Evolutionary conservation across 2,888 invertebrate species (phyloP).

Genomic region (Eilema caniola): DNA sequence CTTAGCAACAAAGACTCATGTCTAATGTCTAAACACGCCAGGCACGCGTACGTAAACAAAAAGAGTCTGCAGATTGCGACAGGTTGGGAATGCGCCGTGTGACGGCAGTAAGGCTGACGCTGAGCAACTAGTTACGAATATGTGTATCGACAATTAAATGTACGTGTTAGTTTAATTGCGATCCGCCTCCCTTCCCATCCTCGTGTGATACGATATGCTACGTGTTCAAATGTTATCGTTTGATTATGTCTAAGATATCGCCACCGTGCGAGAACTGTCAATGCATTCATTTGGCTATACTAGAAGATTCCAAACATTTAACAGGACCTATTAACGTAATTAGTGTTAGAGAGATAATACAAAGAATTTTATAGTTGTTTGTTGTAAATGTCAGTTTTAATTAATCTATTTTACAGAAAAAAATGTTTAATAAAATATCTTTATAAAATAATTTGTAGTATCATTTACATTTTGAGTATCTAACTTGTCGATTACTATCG

Average conservation of each 20-base stretch:
- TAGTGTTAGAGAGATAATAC: constrained; percentile 79
- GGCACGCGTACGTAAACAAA: constrained; percentile 30
- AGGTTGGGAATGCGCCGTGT: constrained; percentile 39
- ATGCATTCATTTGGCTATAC: constrained; percentile 61
- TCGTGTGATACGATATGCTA: constrained; percentile 76
- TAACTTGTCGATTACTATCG: constrained; percentile 27
- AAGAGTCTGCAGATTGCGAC: constrained; percentile 34
- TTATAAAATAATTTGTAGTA: constrained; percentile 75
- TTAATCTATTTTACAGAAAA: constrained; percentile 85
- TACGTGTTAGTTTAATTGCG: constrained; percentile 61
- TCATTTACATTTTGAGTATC: constrained; percentile 45
- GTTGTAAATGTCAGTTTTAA: constrained; percentile 87
- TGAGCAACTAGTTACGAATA: constrained; percentile 57
- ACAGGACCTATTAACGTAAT: constrained; percentile 80
- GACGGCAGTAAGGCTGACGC: constrained; percentile 36
- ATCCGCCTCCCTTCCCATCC: constrained; percentile 69
- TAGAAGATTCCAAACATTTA: constrained; percentile 69
- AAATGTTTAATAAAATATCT: constrained; percentile 87
- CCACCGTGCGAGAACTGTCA: constrained; percentile 57
- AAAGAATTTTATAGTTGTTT: constrained; percentile 86
- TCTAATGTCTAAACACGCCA: constrained; percentile 25
- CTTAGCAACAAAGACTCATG: constrained; percentile 17
- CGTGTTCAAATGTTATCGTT: constrained; percentile 75
- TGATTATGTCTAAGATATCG: constrained; percentile 59
- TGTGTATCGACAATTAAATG: constrained; percentile 65